Base-by-base conservation (phyloP, 1,140 invertebrate species). In the Drosophila aff. region DNA sequence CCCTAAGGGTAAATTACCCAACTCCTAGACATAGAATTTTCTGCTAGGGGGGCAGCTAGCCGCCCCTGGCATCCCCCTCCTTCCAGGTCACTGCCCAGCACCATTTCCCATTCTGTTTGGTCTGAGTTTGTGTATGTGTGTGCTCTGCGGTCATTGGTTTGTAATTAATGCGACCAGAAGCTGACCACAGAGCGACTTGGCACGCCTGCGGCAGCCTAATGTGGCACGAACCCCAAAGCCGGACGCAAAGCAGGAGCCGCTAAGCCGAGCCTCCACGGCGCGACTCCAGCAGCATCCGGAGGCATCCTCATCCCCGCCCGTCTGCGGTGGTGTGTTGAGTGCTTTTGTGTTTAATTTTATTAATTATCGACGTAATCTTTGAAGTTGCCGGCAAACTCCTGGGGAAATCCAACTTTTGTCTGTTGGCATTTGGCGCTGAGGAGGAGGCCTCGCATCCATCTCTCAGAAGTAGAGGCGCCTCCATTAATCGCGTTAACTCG, bases 311-410 rank as follows among this genome's bases (percentile, higher is more conserved):
- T 23, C 15, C 40, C 18, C 40, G 15, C 15, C 21, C n/a, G 44
- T 52, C 64, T 69, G 74, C 74, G 74, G 74, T 76, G 38, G 28
- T 21, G 47, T 58, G 55, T 69, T 81, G 82, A 85, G 78, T 79
- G 81, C 85, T 90, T 89, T 90, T 90, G 74, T 84, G 75, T 79
- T 85, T 89, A 89, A 89, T 89, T 90, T 90, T 89, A 89, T 89
- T 89, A 90, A 90, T 89, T 89, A 82, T 90, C 81, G 72, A 63
- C 61, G 71, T 89, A 89, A 89, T 89, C 85, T 89, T 89, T 84
- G 78, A 90, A 89, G 81, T 90, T 85, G 50, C 59, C 46, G 38
- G 64, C 28, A 36, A 69, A 47, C 46, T 68, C 44, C 57, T 21
- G 67, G 38, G 26, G 49, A 71, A 72, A 64, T 40, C 36, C 26